Evolutionary conservation across 2,113 vertebrate genomes (phyloP).

Genomic region (Phocoena sinus): DNA sequence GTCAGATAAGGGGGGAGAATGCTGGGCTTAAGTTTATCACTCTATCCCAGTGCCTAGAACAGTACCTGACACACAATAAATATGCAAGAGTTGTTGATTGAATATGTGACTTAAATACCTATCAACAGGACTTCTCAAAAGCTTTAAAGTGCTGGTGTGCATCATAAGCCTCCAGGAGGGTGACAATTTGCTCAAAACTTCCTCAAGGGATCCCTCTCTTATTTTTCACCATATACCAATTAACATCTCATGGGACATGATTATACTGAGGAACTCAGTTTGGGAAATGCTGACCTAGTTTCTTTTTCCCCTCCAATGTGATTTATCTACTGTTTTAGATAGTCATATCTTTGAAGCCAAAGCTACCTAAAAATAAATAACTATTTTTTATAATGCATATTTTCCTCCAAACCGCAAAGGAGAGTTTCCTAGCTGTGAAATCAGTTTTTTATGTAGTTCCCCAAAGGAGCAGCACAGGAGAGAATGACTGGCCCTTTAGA

Average conservation of each 20-base stretch:
- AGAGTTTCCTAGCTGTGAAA: background rate
- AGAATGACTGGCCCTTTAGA: background rate
- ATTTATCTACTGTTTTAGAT: background rate
- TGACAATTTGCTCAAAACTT: background rate
- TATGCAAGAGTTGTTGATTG: background rate
- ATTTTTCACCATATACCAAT: background rate
- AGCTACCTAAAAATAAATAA: constrained; percentile 11
- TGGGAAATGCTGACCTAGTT: background rate
- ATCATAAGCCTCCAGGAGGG: background rate
- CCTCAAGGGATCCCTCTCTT: background rate
- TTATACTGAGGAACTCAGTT: background rate
- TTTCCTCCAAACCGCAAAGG: background rate
- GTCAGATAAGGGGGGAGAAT: background rate
- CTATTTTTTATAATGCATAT: background rate
- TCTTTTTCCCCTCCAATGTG: background rate
- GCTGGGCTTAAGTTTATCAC: background rate
- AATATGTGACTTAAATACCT: background rate
- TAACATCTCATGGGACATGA: background rate
- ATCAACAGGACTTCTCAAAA: background rate
- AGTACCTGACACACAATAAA: background rate
- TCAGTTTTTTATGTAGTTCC: background rate
- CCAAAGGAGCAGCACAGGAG: background rate
- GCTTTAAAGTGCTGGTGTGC: background rate
- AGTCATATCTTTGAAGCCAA: background rate
- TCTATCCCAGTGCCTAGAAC: background rate